Percentiles rank a stretch among this genome's conserved stretches.
These are phyloP conservation scores for Leptinotarsa rubiginosa DNA, from an alignment of 2,888 invertebrate species.

Conservation along the genomic window DNA sequence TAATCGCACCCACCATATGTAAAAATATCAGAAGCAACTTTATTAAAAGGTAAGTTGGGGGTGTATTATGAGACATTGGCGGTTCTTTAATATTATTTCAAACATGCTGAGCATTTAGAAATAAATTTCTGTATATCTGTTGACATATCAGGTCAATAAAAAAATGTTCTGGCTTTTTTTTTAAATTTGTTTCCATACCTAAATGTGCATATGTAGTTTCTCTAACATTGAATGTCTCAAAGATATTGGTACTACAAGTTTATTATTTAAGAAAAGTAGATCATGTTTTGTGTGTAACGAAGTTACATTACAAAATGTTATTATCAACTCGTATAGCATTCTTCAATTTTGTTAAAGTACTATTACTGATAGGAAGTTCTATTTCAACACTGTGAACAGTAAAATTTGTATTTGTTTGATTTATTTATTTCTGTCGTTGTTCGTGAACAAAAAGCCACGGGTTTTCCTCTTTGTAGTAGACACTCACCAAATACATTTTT, in stretches of 20 bases:
- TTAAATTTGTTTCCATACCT: constrained; percentile 56
- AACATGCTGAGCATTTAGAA: constrained; percentile 29
- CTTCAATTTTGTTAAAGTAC: constrained; percentile 10
- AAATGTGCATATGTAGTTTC: constrained; percentile 56
- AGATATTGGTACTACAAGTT: constrained; percentile 28
- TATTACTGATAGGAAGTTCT: constrained; percentile 22
- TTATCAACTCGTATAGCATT: constrained; percentile 1
- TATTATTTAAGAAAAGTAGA: constrained; percentile 25
- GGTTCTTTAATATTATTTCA: constrained; percentile 42
- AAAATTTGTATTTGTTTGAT: background rate
- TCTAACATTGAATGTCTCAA: constrained; percentile 44
- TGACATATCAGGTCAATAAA: constrained; percentile 57
- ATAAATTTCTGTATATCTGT: constrained; percentile 50
- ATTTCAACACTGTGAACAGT: constrained; percentile 23
- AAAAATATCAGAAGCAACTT: constrained; percentile 42
- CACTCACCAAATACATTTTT: constrained; percentile 46
- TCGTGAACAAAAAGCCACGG: constrained; percentile 52
- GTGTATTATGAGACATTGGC: constrained; percentile 40
- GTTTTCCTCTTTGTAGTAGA: constrained; percentile 46
- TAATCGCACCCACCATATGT: constrained; percentile 28
- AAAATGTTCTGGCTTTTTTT: constrained; percentile 50
- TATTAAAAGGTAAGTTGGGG: constrained; percentile 42
- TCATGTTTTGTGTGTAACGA: constrained; percentile 14
- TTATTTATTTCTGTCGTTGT: constrained; percentile 45
- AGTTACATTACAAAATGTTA: constrained; percentile 2